phyloP scores from a whole-genome alignment of 2,888 invertebrate species.

The Macropis europaea region DNA sequence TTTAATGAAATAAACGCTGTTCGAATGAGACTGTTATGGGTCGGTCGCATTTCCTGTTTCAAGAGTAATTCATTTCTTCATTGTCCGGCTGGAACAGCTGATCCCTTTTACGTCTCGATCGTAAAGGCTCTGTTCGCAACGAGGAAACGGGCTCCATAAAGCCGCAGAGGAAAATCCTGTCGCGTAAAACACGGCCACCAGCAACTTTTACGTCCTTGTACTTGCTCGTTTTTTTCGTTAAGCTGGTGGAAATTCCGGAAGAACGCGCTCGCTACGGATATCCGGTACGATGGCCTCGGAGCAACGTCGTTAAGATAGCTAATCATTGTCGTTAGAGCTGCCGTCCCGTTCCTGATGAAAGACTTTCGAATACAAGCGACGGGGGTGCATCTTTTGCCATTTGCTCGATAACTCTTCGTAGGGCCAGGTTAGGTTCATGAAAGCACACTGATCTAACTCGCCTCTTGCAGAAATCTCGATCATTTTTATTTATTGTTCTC shows the following conservation, averaged over 20 bases:
- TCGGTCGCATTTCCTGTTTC: too few species aligned
- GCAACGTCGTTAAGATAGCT: constrained; percentile 47
- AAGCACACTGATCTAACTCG: too few species aligned
- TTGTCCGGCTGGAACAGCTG: too few species aligned
- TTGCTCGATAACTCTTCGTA: too few species aligned
- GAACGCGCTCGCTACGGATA: constrained; percentile 12
- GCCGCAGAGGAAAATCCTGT: constrained; percentile 1
- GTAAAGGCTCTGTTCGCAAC: constrained; percentile 3
- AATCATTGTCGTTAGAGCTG: constrained; percentile 22
- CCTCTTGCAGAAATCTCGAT: too few species aligned
- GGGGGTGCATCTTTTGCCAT: too few species aligned
- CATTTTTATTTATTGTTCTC: too few species aligned
- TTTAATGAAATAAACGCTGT: too few species aligned
- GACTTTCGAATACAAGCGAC: not conserved
- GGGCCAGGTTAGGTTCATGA: too few species aligned
- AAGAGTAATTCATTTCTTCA: too few species aligned
- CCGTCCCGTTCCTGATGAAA: not conserved
- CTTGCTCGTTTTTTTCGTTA: not conserved
- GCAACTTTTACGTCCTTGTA: constrained; percentile 12
- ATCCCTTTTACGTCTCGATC: constrained; percentile 8
- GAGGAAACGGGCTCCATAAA: not conserved
- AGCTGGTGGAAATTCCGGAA: constrained; percentile 24
- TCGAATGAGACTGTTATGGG: too few species aligned
- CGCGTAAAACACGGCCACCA: constrained; percentile 20
- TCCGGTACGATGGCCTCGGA: not conserved